Evolutionary conservation across 2,888 invertebrate species (phyloP), one percentile per base, ranked within the genome.

Genomic region (Andrena hattorfiana): DNA sequence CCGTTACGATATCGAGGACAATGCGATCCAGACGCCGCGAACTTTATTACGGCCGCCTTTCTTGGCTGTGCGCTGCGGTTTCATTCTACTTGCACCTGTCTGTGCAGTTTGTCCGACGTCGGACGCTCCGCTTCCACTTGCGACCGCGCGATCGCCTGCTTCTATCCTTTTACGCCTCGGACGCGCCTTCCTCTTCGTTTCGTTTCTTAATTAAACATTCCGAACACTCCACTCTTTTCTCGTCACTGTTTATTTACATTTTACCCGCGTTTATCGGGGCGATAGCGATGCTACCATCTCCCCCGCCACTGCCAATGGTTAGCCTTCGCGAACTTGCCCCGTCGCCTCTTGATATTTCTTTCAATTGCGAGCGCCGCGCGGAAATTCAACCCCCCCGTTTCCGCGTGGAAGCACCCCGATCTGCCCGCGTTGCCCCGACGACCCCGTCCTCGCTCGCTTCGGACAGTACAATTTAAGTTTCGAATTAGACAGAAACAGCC

Each of bases 401-500:
- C 54, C 26, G n/a, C 4, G 35, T 6, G 35, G 64, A 28, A 20
- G 0, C 42, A 8, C 23, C 8, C 30, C 13, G 35, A 13, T 42
- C 30, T 16, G 6, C 26, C 30, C 26, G 42, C 68, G 81, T 84
- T 77, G n/a, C 51, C 56, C 79, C 51, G 74, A 60, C 69, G 64
- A 54, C 48, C 69, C 42, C 56, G 63, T 60, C 74, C 56, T 67
- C 73, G 67, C 26, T 35, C 59, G 42, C 59, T 56, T 67, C 42
- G 72, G 72, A 81, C 69, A 59, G 77, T 66, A 84, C 84, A 78
- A 84, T 84, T 77, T 84, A 86, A 84, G 82, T 84, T 86, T 86
- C 84, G 76, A 76, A 79, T 86, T 86, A 78, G 82, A 69, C 70
- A 64, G 73, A 81, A 79, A 71, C 30, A 35, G 63, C 59, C 75